Evolutionary conservation across 2,888 invertebrate genomes (phyloP), one percentile per base, ranked within the genome.

Genomic region (Deilephila elpenor): DNA sequence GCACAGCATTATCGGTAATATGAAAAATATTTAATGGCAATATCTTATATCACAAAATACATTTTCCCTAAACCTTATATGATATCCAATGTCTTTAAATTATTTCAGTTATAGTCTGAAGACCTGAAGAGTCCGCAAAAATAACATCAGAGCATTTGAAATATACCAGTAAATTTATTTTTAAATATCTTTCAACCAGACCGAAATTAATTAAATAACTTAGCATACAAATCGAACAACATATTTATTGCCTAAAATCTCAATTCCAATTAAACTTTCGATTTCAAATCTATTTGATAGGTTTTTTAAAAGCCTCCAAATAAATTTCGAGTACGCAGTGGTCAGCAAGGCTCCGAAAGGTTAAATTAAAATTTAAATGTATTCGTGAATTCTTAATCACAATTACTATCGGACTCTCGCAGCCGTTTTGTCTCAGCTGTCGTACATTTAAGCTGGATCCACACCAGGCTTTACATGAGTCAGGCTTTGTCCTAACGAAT

Each of bases 381-480:
- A 56, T 56, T 56, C 56, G 56, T 56, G 56, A 56, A 56, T 56
- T n/a, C 56, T 56, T 56, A 56, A n/a, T 56, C 56, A 56, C 19
- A n/a, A 56, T 56, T 56, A 17, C 56, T 56, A 56, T 56, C 56
- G 6, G n/a, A 5, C 56, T 56, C n/a, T 56, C 56, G 19, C 56
- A 56, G 56, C 56, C 56, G 56, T 5, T 56, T n/a, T n/a, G 19
- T 56, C 56, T 56, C 56, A 56, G 56, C 56, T 56, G 19, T n/a
- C 56, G n/a, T n/a, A 56, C n/a, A n/a, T 19, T 56, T 56, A 56
- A 56, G n/a, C 56, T 56, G n/a, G 19, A 56, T 56, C 56, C 19
- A 56, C 17, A 56, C 5, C n/a, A 17, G 53, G 56, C n/a, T 56
- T 17, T 56, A 56, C 56, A n/a, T 14, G 44, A 44, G 3, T 11